Percentiles rank a stretch among this genome's conserved stretches.
Evolutionary conservation across 2,113 vertebrate species (phyloP).

Genomic region (Corynorhinus townsendii): DNA sequence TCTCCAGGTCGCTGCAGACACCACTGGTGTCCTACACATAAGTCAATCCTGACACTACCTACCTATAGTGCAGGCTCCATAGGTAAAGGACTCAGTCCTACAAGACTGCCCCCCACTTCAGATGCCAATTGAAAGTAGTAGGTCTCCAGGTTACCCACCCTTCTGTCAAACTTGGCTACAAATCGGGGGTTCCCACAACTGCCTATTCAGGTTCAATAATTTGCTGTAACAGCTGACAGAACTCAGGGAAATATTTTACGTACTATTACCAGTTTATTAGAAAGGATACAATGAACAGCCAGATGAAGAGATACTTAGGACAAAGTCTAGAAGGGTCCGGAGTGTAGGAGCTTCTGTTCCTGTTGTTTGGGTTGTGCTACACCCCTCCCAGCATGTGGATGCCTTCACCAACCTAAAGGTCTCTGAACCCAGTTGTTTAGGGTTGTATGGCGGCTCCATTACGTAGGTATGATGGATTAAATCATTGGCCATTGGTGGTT

Average conservation of each 20-base stretch:
- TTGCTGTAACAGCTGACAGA: neutral
- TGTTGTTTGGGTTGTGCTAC: neutral
- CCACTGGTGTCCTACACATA: neutral
- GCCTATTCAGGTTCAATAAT: neutral
- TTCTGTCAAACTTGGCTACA: neutral
- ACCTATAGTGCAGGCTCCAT: neutral
- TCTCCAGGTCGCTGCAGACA: neutral
- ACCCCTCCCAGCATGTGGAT: neutral
- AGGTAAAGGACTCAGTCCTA: neutral
- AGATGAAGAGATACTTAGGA: neutral
- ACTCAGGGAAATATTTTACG: neutral
- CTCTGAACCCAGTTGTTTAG: neutral
- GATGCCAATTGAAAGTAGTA: neutral
- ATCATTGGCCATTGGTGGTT: neutral
- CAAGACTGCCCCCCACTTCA: neutral
- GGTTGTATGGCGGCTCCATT: neutral
- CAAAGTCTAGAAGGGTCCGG: neutral
- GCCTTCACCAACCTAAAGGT: neutral
- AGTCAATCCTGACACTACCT: neutral
- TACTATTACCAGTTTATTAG: neutral
- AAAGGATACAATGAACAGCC: neutral
- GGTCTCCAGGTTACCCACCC: neutral
- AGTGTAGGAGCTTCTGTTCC: neutral
- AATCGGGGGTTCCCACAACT: neutral
- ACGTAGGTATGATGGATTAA: neutral